A percentile compares a stretch with the other conserved stretches of the same genome.
Conservation (phyloP, 2,888 invertebrate species). For the Polymixis flavicincta region DNA sequence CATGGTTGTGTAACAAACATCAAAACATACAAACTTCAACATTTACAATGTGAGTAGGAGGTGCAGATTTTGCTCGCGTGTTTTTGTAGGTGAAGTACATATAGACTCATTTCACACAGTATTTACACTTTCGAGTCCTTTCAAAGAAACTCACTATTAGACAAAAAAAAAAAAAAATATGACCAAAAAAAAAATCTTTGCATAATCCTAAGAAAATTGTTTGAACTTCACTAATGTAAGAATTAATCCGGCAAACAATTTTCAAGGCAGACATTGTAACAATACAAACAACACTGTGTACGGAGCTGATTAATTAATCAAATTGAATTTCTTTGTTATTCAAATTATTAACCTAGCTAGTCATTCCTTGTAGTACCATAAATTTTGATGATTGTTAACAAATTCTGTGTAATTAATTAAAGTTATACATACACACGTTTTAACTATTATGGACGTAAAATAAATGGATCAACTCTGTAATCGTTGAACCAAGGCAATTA, state of each 20-base stretch:
- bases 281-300: constrained; percentile 32
- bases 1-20: too few species aligned
- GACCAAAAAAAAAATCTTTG: background rate
- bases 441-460: constrained; percentile 17
- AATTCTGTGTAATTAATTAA: constrained; percentile 58
- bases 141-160: background rate
- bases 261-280: constrained; percentile 35
- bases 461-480: constrained; percentile 17
- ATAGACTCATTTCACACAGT: too few species aligned
- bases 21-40: too few species aligned
- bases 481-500: constrained; percentile 14
- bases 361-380: constrained; percentile 62
- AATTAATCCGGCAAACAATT: constrained; percentile 46
- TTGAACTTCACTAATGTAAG: constrained; percentile 23
- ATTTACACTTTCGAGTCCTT: background rate
- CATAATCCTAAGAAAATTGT: constrained; percentile 4
- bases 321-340: constrained; percentile 63
- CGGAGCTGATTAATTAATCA: constrained; percentile 59
- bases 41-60: too few species aligned
- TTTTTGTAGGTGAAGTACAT: background rate
- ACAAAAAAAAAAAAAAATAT: background rate
- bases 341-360: constrained; percentile 58
- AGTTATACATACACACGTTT: constrained; percentile 22
- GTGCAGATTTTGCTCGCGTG: background rate
- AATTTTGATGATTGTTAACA: constrained; percentile 56